phyloP scores from a whole-genome alignment of 1,140 invertebrate species.

The Carcinoscorpius rotundicauda region DNA sequence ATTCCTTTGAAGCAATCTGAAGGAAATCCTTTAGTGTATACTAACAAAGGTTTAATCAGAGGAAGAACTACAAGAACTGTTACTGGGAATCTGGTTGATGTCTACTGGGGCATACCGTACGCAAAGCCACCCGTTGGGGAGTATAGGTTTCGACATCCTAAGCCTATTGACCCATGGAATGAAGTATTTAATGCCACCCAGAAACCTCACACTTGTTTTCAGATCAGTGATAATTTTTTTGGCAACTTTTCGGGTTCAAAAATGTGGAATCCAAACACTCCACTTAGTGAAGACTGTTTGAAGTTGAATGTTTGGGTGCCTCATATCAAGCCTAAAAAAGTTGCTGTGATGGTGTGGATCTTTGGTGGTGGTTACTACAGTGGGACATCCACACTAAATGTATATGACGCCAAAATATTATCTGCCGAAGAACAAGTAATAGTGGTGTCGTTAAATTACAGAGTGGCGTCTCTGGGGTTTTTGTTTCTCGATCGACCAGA shows the following conservation, averaged over 20 bases:
- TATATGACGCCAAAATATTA: slow-evolving; percentile 79
- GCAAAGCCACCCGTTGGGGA: slow-evolving; percentile 77
- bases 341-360: slow-evolving; percentile 90
- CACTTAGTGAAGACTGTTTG: slow-evolving; percentile 87
- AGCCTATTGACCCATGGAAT: slow-evolving; percentile 61
- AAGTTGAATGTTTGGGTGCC: slow-evolving; percentile 82
- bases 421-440: slow-evolving; percentile 86
- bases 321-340: slow-evolving; percentile 42
- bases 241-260: slow-evolving; percentile 70
- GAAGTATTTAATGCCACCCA: slow-evolving; percentile 54
- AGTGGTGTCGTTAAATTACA: slow-evolving; percentile 86
- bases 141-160: slow-evolving; percentile 72
- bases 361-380: slow-evolving; percentile 94
- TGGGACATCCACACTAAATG: slow-evolving; percentile 79
- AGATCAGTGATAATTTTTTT: slow-evolving; percentile 79
- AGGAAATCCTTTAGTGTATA: slow-evolving; percentile 43
- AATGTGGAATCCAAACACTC: slow-evolving; percentile 90
- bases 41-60: slow-evolving; percentile 59
- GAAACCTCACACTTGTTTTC: slow-evolving; percentile 68
- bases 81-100: slow-evolving; percentile 62
- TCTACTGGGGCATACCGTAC: slow-evolving; percentile 77
- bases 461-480: slow-evolving; percentile 45
- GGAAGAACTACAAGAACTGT: slow-evolving; percentile 60
- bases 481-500: neutral
- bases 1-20: too few relatives aligned